Base-by-base conservation (phyloP, 2,113 vertebrate species). In the Peromyscus californicus region DNA sequence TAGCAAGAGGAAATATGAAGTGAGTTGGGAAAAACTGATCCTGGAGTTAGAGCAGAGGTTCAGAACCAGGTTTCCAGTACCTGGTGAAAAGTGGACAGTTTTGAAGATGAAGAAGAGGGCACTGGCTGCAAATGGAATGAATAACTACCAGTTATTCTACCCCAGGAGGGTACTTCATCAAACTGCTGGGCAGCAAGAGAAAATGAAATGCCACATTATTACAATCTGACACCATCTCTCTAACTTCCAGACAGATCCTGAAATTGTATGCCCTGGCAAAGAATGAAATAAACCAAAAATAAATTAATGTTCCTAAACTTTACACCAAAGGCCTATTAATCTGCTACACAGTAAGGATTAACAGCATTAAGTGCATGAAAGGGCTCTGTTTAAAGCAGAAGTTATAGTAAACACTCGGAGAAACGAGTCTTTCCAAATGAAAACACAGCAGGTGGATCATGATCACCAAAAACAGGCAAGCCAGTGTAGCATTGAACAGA, bases 251-350 rank as follows among this genome's bases (percentile, higher is more conserved):
- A 96, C 79, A 19, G 29, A 26, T 61, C 83, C 67, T 75, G 42
- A 69, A 79, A 90, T 95, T 90, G 86, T 67, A 39, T 2, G 89
- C 31, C 51, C 42, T 16, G n/a, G 72, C 74, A 95, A 95, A 33
- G 87, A 84, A 59, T 94, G 91, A 95, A 97, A 97, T 92, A 97
- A 97, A 59, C 84, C 83, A 90, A 19, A 93, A 97, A 84, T 90
- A 97, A 98, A 98, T 94, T 90, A 83, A 98, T 96, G 79, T 94
- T 97, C 92, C 96, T 65, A 61, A 88, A 42, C 96, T 97, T 97
- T 96, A 96, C 85, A 90, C 72, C 76, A 90, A 97, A 54, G 39
- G 31, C 51, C 89, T 51, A 96, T 97, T 97, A 95, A 97, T 96
- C 92, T 94, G 65, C 59, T 97, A 96, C 94, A 95, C 70, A 91